Evolutionary conservation across 1,140 invertebrate genomes (phyloP).

Genomic region (Drosophila parvula): DNA sequence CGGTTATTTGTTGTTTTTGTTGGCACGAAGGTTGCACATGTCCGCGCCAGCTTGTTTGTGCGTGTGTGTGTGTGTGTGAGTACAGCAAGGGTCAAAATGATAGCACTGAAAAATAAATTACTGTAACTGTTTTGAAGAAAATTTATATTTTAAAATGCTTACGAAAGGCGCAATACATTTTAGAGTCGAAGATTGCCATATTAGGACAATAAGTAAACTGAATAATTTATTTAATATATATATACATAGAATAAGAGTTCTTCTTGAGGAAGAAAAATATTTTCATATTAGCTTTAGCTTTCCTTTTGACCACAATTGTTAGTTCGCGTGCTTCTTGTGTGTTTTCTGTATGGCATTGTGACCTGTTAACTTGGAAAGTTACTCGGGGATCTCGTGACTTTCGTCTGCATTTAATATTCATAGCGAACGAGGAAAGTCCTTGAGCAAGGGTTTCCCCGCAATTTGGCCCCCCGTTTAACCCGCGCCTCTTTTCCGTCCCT

Average conservation of each 20-base stretch:
- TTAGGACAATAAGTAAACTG: too few species aligned
- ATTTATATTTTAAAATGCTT: too few species aligned
- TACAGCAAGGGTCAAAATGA: constrained; percentile 10
- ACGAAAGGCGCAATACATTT: too few species aligned
- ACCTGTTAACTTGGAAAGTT: constrained; percentile 47
- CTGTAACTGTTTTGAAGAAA: too few species aligned
- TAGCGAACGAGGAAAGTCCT: constrained; percentile 26
- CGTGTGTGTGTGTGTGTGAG: not conserved
- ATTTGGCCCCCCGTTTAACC: constrained; percentile 22
- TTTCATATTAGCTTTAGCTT: not conserved
- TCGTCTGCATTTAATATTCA: constrained; percentile 32
- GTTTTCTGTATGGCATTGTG: constrained; percentile 27
- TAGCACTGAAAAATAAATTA: not conserved
- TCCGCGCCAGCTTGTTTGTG: not conserved
- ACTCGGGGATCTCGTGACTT: constrained; percentile 40
- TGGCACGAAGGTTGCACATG: constrained; percentile 31
- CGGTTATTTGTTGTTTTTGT: constrained; percentile 41
- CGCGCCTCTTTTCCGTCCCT: not conserved
- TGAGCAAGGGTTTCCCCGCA: constrained; percentile 22
- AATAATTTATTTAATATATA: too few species aligned
- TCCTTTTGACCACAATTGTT: not conserved
- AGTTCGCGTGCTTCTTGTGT: not conserved
- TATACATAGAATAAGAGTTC: too few species aligned
- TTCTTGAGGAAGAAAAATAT: not conserved
- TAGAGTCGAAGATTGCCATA: too few species aligned